Evolutionary conservation across 2,113 vertebrate species (phyloP).

Genomic region (Eubucco bourcierii): DNA sequence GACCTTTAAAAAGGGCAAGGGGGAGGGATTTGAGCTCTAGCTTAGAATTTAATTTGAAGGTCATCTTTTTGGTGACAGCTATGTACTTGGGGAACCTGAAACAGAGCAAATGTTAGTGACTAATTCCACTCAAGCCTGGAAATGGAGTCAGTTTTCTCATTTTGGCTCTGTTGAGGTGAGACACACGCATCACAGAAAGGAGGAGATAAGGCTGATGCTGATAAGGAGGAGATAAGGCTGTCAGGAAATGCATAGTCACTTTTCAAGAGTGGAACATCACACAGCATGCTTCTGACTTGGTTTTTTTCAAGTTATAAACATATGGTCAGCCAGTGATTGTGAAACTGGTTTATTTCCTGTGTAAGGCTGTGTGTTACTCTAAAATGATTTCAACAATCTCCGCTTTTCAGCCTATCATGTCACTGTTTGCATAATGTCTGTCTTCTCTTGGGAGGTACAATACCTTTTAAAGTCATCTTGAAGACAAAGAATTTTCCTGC

Average conservation of each 20-base stretch:
- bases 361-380: neutral
- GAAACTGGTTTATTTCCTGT: conserved; percentile 65
- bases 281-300: neutral
- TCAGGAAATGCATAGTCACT: conserved; percentile 54
- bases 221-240: too few relatives aligned
- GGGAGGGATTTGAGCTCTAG: neutral
- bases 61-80: neutral
- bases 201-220: conserved; percentile 1
- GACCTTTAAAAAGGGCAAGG: neutral
- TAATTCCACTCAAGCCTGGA: neutral
- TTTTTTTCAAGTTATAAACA: neutral
- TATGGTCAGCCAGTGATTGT: conserved; percentile 39
- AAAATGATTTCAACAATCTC: neutral
- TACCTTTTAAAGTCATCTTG: neutral
- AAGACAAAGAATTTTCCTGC: neutral
- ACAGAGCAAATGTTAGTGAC: neutral
- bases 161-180: neutral
- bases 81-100: neutral
- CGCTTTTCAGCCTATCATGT: neutral
- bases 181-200: neutral
- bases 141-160: neutral
- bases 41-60: neutral
- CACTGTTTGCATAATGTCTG: neutral
- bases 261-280: conserved; percentile 43
- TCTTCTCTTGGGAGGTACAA: too few relatives aligned